These are phyloP conservation scores for Manis pentadactyla DNA, from an alignment of 2,797 vertebrate genomes.

Conservation along the genomic window DNA sequence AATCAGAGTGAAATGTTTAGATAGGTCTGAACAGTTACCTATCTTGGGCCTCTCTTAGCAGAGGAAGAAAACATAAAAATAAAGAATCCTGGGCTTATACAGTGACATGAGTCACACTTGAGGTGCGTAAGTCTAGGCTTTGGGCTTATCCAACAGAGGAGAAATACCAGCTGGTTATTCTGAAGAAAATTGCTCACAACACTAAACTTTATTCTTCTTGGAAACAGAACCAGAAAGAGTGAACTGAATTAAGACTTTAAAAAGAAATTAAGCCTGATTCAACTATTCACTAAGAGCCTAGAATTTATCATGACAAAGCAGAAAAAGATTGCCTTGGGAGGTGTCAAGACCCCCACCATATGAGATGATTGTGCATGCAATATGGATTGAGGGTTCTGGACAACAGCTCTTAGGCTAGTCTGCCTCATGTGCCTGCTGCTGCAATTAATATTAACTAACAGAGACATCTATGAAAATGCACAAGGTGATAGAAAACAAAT, in stretches of 20 bases:
- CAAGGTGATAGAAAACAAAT: background rate
- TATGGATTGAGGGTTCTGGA: background rate
- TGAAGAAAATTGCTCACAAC: background rate
- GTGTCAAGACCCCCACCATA: background rate
- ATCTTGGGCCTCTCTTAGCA: background rate
- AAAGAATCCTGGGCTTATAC: background rate
- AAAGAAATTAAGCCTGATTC: background rate
- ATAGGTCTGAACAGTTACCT: background rate
- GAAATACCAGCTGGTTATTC: background rate
- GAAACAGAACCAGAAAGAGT: constrained; percentile 29
- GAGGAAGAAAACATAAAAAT: constrained; percentile 44
- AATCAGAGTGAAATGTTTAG: background rate
- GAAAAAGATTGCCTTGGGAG: background rate
- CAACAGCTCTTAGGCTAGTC: background rate
- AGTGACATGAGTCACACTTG: background rate
- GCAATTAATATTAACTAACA: background rate
- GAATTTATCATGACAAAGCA: background rate
- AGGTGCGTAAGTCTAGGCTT: background rate
- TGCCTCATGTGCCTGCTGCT: too few species aligned
- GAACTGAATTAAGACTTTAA: background rate
- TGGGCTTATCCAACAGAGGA: background rate
- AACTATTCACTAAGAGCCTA: background rate
- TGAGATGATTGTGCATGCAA: background rate
- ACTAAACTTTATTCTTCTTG: constrained; percentile 44
- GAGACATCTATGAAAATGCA: background rate